These are phyloP conservation scores for Microvelia longipes DNA, from an alignment of 1,140 invertebrate species.

Conservation along the genomic window DNA sequence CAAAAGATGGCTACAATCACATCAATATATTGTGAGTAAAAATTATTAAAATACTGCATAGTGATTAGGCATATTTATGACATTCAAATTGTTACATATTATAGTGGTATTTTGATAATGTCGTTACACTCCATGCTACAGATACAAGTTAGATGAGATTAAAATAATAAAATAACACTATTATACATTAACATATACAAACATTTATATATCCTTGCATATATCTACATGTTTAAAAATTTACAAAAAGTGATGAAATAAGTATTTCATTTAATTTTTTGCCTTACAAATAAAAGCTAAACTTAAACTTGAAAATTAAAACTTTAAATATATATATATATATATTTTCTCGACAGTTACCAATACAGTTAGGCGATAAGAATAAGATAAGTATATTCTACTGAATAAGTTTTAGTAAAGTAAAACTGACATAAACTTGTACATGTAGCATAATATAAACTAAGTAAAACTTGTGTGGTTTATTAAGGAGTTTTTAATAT, in stretches of 20 bases:
- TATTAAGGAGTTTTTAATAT: background rate
- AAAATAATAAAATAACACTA: background rate
- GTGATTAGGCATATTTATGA: background rate
- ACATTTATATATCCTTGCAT: background rate
- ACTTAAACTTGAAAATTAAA: background rate
- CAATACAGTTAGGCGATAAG: too few species aligned
- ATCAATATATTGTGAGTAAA: too few species aligned
- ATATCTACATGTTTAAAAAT: slow-evolving; percentile 8
- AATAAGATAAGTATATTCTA: too few species aligned
- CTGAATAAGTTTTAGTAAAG: too few species aligned
- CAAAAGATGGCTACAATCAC: too few species aligned
- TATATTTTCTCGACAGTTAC: background rate
- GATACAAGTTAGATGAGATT: background rate
- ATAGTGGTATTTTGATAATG: background rate
- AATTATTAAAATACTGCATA: too few species aligned
- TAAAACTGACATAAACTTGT: background rate
- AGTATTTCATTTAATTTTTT: background rate
- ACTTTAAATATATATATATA: background rate
- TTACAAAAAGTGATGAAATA: slow-evolving; percentile 1
- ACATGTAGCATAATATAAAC: background rate
- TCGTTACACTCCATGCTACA: background rate
- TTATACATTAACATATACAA: slow-evolving; percentile 1
- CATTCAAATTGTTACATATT: background rate
- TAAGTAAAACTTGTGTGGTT: background rate
- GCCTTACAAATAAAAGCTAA: background rate